Evolutionary conservation across 2,888 invertebrate species (phyloP), one percentile per base, ranked within the genome.

Genomic region (Ophioninae sp.): DNA sequence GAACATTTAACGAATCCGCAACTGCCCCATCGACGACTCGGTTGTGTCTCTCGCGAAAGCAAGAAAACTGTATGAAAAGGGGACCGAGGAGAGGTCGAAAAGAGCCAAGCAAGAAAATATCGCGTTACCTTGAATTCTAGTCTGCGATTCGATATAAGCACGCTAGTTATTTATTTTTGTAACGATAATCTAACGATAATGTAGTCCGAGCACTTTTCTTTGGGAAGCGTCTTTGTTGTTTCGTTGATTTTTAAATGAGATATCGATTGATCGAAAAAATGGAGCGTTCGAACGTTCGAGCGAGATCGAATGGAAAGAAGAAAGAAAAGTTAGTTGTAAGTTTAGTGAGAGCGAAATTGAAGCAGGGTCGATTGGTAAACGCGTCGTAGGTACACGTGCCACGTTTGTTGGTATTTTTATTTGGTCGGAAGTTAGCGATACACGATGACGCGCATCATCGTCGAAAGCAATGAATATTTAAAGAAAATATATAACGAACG

Each of bases 111-210:
- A 23, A 17, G 13, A n/a, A 10, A 69, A 56, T 37, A 69, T 56
- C n/a, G n/a, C n/a, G 8, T 69, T 30, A 58, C 20, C 30, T 10
- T 56, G n/a, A 58, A 58, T n/a, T 51, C 44, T 87, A 86, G 87
- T 87, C 86, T 82, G 79, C 85, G 87, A 85, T 87, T 86, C 73
- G 41, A 69, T 30, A 56, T 30, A 30, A 56, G 10, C 56, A 23
- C 56, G 56, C 30, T 30, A n/a, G 56, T 56, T 7, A 69, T 69
- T 69, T 69, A 69, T 69, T 69, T 69, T 69, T 69, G 9, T 37
- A 69, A 56, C 37, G 51, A 51, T 68, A 13, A 68, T 17, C 51
- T 44, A 51, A 13, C 7, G 51, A 30, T 56, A 37, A 58, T 56
- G 30, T 9, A 37, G 23, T 69, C 56, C 7, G 56, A 69, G 8